Conservation (phyloP, 2,888 invertebrate genomes). For the Griposia aprilina region DNA sequence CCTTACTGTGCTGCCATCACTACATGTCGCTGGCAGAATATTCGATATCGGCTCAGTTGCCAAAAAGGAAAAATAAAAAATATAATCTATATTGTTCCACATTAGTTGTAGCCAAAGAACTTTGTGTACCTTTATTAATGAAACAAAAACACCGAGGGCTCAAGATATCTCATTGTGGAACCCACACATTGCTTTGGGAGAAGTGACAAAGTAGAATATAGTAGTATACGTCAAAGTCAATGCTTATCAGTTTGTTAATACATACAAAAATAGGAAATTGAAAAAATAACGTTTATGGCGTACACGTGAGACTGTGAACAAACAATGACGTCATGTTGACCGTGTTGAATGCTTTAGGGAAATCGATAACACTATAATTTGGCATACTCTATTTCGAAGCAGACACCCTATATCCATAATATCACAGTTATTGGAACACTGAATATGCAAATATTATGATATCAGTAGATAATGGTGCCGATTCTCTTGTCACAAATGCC, state of each 20-base stretch:
- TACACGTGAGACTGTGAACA: background rate
- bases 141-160: slow-evolving; percentile 3
- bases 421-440: background rate
- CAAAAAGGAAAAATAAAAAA: too few relatives aligned
- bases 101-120: background rate
- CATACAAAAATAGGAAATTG: background rate
- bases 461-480: too few relatives aligned
- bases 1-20: too few relatives aligned
- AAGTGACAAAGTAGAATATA: background rate
- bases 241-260: background rate
- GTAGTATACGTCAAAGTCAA: background rate
- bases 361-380: slow-evolving; percentile 41
- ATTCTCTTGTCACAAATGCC: too few relatives aligned
- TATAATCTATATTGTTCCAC: background rate
- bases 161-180: slow-evolving; percentile 22
- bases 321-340: slow-evolving; percentile 20
- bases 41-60: too few relatives aligned
- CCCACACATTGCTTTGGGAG: background rate
- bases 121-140: background rate
- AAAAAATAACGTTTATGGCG: background rate
- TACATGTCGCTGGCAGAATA: too few relatives aligned
- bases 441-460: slow-evolving; percentile 1
- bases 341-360: slow-evolving; percentile 31
- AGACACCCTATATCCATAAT: slow-evolving; percentile 14
- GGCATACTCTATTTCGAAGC: slow-evolving; percentile 17